Evolutionary conservation across 53 echinoderm and acorn worm genomes (phyloP).

Genomic region (Crossaster papposus): DNA sequence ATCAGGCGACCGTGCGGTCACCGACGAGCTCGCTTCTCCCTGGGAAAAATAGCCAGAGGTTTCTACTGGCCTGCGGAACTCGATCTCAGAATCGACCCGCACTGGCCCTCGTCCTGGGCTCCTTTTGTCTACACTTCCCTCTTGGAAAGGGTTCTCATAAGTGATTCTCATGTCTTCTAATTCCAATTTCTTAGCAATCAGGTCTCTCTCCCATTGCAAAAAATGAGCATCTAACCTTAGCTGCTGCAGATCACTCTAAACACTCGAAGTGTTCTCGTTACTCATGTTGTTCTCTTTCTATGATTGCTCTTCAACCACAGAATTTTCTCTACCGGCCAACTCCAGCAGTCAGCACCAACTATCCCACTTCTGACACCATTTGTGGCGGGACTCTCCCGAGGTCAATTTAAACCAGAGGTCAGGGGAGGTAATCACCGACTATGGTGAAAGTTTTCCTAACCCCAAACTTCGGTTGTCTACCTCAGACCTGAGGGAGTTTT

Average conservation of each 20-base stretch:
- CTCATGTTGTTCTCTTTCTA: neutral
- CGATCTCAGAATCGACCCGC: neutral
- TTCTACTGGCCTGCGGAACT: neutral
- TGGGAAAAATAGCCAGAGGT: constrained; percentile 2
- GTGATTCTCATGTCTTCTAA: constrained; percentile 9
- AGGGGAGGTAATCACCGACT: too few species aligned
- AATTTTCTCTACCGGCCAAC: too few species aligned
- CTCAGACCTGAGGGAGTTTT: too few species aligned
- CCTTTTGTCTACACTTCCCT: neutral
- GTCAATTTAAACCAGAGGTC: too few species aligned
- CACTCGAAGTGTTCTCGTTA: neutral
- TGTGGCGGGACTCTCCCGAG: too few species aligned
- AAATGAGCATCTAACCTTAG: neutral
- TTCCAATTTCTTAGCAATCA: constrained; percentile 17
- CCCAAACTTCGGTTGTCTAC: too few species aligned
- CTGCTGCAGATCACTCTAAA: neutral
- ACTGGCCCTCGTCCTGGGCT: neutral
- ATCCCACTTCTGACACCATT: too few species aligned
- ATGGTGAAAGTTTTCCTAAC: too few species aligned
- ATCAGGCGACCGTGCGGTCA: neutral
- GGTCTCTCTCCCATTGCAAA: constrained; percentile 15
- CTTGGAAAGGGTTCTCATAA: neutral
- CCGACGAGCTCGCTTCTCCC: neutral
- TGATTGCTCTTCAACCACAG: too few species aligned
- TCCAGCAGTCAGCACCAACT: too few species aligned